phyloP scores from a whole-genome alignment of 2,888 invertebrate species.

The Tipula lateralis region DNA sequence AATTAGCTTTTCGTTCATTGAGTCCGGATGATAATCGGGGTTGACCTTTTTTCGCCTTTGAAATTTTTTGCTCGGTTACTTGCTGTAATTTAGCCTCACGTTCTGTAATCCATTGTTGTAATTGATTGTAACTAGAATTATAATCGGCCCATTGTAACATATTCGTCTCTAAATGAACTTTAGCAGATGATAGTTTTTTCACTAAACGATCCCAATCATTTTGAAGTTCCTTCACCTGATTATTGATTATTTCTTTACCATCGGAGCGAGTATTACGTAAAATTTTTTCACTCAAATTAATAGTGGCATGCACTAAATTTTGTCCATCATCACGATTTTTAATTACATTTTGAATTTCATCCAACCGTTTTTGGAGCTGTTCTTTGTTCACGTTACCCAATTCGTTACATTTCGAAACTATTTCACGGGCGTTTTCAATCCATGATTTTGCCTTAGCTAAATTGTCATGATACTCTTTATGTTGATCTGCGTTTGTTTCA shows the following conservation, averaged over 20 bases:
- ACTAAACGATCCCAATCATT: constrained; percentile 88
- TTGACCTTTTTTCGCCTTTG: constrained; percentile 71
- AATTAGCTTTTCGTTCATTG: constrained; percentile 81
- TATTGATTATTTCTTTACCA: constrained; percentile 80
- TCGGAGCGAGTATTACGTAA: constrained; percentile 81
- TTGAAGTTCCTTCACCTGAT: constrained; percentile 82
- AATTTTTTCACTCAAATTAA: constrained; percentile 87
- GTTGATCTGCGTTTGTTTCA: constrained; percentile 81
- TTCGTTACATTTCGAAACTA: constrained; percentile 75
- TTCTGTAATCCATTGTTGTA: constrained; percentile 92
- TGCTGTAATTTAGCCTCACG: constrained; percentile 88
- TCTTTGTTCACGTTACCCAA: constrained; percentile 75
- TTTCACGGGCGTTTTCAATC: constrained; percentile 82
- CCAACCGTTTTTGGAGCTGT: constrained; percentile 71
- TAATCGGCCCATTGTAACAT: constrained; percentile 94
- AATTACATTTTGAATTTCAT: constrained; percentile 73
- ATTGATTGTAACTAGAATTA: constrained; percentile 84
- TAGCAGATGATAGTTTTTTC: constrained; percentile 85
- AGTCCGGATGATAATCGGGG: constrained; percentile 72
- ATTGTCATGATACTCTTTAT: constrained; percentile 73
- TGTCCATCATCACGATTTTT: constrained; percentile 82
- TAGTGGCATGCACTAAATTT: constrained; percentile 76
- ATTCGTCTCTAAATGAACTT: constrained; percentile 84
- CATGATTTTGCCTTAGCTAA: constrained; percentile 72
- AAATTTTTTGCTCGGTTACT: constrained; percentile 78